A percentile compares a stretch with the other conserved stretches of the same genome.
phyloP scores from a whole-genome alignment of 2,888 invertebrate genomes.

The Mylabris sibirica region DNA sequence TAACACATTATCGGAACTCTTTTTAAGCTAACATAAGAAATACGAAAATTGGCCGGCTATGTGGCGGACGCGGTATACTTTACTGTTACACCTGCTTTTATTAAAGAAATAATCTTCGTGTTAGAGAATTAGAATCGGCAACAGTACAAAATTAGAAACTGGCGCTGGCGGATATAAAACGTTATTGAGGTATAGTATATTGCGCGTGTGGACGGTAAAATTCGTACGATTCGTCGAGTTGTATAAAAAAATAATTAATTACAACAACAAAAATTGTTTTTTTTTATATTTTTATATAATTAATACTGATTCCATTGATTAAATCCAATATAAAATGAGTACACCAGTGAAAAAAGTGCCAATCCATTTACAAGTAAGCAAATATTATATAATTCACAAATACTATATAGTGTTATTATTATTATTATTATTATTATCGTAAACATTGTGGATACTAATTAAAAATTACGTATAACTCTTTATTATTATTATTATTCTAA shows the following conservation, averaged over 20 bases:
- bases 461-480: background rate
- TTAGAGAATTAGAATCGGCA: background rate
- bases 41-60: too few species aligned
- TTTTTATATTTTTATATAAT: background rate
- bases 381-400: conserved; percentile 4
- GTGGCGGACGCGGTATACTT: too few species aligned
- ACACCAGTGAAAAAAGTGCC: conserved; percentile 95
- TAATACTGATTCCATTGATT: background rate
- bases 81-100: too few species aligned
- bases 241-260: background rate
- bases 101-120: background rate
- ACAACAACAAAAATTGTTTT: background rate
- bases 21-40: too few species aligned
- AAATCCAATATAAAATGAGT: conserved; percentile 62
- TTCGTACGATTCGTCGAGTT: background rate
- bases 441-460: background rate
- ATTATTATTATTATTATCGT: background rate
- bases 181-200: background rate
- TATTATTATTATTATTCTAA: conserved; percentile 13
- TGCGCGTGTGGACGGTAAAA: background rate
- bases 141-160: background rate
- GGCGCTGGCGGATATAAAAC: background rate
- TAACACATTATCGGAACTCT: too few species aligned
- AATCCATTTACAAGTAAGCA: conserved; percentile 87
- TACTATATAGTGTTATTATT: too few species aligned